Evolutionary conservation across 1,140 invertebrate species (phyloP).

Genomic region (Eurosta solidaginis): DNA sequence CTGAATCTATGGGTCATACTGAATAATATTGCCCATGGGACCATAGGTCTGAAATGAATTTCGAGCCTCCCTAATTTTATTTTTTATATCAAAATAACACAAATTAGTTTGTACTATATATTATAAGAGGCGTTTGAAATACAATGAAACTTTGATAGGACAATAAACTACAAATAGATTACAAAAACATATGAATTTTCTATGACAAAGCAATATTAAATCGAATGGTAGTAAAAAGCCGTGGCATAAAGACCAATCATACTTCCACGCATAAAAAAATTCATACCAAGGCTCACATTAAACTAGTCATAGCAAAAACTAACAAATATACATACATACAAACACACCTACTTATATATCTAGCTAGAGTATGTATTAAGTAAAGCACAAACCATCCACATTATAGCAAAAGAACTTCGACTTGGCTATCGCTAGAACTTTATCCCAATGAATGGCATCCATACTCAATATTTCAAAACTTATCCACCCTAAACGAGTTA

Average conservation of each 20-base stretch:
- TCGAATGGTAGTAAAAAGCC: neutral
- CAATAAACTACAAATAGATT: neutral
- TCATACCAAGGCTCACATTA: neutral
- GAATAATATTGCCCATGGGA: too few species aligned
- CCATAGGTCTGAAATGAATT: too few species aligned
- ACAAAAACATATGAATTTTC: neutral
- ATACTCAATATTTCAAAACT: constrained; percentile 31
- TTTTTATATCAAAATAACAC: too few species aligned
- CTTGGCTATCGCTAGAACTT: neutral
- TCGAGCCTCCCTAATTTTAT: too few species aligned
- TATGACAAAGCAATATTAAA: neutral
- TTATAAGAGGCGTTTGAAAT: neutral
- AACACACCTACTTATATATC: neutral
- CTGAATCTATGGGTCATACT: too few species aligned
- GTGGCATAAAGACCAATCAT: neutral
- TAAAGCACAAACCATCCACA: neutral
- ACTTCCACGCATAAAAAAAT: neutral
- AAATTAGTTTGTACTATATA: too few species aligned
- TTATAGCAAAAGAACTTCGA: neutral
- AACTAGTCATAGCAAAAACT: neutral
- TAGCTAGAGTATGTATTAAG: neutral
- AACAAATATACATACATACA: neutral
- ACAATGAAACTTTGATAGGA: neutral
- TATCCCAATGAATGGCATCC: constrained; percentile 2
- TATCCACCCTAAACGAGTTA: constrained; percentile 28